These are phyloP conservation scores for Tolypeutes matacus DNA, from an alignment of 2,797 vertebrate species.

Conservation along the genomic window DNA sequence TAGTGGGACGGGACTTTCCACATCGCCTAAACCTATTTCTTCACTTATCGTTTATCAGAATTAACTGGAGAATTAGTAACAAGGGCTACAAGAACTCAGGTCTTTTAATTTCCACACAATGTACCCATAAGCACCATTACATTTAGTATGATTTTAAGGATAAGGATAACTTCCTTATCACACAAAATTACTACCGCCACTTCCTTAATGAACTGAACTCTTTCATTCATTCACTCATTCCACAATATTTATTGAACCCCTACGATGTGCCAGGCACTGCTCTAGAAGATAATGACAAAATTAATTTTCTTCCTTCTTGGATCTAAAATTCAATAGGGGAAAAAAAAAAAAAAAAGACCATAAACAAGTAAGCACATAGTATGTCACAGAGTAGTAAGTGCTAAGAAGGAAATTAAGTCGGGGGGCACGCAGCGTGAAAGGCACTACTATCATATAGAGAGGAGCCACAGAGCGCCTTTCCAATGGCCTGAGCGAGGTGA, in stretches of 20 bases:
- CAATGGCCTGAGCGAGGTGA: not conserved
- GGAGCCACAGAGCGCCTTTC: not conserved
- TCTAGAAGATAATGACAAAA: not conserved
- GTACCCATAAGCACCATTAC: not conserved
- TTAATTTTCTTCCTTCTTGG: not conserved
- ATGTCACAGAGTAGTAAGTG: not conserved
- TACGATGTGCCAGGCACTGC: not conserved
- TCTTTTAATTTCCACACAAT: not conserved
- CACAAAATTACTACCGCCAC: not conserved
- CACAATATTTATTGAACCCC: not conserved
- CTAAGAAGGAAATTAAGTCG: not conserved
- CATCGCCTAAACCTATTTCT: not conserved
- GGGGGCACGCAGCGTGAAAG: not conserved
- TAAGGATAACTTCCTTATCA: not conserved
- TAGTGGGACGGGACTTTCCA: not conserved
- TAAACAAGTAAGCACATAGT: not conserved
- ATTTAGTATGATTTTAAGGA: not conserved
- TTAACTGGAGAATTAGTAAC: not conserved
- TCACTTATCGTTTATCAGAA: not conserved
- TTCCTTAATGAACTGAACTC: not conserved
- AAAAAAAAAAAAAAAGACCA: not conserved
- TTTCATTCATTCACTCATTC: not conserved
- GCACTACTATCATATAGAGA: not conserved
- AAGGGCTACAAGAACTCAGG: not conserved
- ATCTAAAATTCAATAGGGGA: not conserved